Evolutionary conservation across 2,888 invertebrate genomes (phyloP).

Genomic region (Chymomyza fuscimana): DNA sequence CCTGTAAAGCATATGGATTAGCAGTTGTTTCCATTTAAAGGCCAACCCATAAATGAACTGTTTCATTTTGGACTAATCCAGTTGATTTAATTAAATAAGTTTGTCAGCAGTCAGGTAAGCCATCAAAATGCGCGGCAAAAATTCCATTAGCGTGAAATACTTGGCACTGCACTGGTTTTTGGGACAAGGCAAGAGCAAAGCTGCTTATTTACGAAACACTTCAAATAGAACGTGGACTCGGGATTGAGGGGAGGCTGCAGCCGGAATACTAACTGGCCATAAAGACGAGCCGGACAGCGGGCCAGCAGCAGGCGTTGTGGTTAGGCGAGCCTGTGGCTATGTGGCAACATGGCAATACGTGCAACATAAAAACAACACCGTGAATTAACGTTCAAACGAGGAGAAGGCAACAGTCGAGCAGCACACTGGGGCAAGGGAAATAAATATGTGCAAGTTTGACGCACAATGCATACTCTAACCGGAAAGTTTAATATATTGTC

Average conservation of each 20-base stretch:
- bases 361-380: conserved; percentile 74
- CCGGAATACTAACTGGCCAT: background rate
- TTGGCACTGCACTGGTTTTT: background rate
- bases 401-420: background rate
- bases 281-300: conserved; percentile 16
- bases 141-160: conserved; percentile 21
- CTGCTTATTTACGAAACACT: conserved; percentile 71
- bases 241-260: background rate
- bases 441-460: conserved; percentile 16
- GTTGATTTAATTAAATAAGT: conserved; percentile 67
- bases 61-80: conserved; percentile 7
- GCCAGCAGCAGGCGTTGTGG: background rate
- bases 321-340: background rate
- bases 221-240: conserved; percentile 41
- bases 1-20: background rate
- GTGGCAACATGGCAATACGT: conserved; percentile 52
- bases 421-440: conserved; percentile 6
- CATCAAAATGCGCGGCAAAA: conserved; percentile 16
- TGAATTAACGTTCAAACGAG: conserved; percentile 76
- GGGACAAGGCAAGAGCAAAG: conserved; percentile 47
- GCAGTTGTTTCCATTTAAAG: background rate
- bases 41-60: background rate
- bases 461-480: background rate
- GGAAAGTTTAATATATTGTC: too few relatives aligned
- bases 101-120: conserved; percentile 34